Evolutionary conservation across 2,797 vertebrate genomes (phyloP).

Genomic region (Lophius americanus): DNA sequence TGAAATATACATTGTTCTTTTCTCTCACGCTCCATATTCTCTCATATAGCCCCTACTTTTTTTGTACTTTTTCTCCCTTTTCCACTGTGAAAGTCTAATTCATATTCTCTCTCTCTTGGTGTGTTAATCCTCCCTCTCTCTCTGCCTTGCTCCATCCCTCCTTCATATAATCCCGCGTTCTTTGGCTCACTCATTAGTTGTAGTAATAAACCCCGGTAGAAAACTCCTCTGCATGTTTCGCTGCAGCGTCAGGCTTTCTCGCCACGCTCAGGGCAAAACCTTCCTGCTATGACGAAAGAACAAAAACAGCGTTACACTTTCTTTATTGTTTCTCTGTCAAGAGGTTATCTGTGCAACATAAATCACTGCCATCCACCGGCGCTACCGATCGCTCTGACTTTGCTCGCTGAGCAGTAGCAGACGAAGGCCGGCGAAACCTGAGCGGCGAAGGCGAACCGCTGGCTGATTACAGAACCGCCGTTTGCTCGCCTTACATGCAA

Average conservation of each 20-base stretch:
- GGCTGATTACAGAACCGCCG: too few species aligned
- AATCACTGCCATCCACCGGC: background rate
- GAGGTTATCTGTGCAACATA: background rate
- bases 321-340: background rate
- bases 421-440: background rate
- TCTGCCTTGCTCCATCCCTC: slow-evolving; percentile 45
- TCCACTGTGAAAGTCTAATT: slow-evolving; percentile 57
- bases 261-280: slow-evolving; percentile 15
- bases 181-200: slow-evolving; percentile 69
- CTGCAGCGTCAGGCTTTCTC: slow-evolving; percentile 45
- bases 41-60: background rate
- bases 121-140: background rate
- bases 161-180: slow-evolving; percentile 64
- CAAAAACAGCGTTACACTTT: background rate
- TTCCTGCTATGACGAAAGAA: slow-evolving; percentile 14
- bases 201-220: slow-evolving; percentile 73
- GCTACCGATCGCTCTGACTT: background rate
- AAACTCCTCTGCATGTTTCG: slow-evolving; percentile 56
- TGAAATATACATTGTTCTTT: background rate
- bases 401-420: background rate
- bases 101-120: slow-evolving; percentile 36
- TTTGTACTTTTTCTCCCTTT: slow-evolving; percentile 48
- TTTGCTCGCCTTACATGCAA: too few species aligned
- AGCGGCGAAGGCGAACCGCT: background rate
- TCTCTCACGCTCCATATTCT: slow-evolving; percentile 8